Conservation (phyloP, 2,888 invertebrate species). For the Sinhomidia bicolor region DNA sequence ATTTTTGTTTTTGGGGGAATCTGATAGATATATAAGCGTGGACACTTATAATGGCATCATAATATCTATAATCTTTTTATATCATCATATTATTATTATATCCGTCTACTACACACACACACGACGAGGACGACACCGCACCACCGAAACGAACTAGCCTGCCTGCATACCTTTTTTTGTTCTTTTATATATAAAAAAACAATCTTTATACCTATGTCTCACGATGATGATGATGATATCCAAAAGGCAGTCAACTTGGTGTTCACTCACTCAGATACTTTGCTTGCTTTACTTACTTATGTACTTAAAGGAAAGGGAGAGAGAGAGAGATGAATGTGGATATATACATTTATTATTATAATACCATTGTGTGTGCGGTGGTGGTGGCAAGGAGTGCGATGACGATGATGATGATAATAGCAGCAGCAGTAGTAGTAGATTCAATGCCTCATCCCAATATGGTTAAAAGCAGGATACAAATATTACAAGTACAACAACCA, state of each 20-base stretch:
- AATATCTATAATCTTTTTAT: conserved; percentile 32
- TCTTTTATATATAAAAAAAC: conserved; percentile 5
- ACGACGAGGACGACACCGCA: conserved; percentile 41
- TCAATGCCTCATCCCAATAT: conserved; percentile 35
- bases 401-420: conserved; percentile 1
- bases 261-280: conserved; percentile 61
- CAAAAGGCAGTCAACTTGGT: conserved; percentile 43
- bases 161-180: conserved; percentile 45
- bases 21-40: conserved; percentile 15
- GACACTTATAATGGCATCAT: background rate
- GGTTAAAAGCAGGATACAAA: conserved; percentile 62
- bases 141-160: conserved; percentile 27
- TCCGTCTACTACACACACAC: conserved; percentile 1
- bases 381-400: conserved; percentile 20
- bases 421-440: background rate
- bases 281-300: conserved; percentile 61
- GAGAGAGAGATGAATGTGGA: conserved; percentile 65
- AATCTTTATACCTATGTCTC: conserved; percentile 17
- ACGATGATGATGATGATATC: conserved; percentile 27
- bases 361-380: conserved; percentile 55
- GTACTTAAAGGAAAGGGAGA: conserved; percentile 54
- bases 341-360: conserved; percentile 64
- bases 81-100: background rate
- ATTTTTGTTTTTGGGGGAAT: conserved; percentile 45
- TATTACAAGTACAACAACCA: conserved; percentile 45